Conservation (phyloP, 2,797 vertebrate species). For the Uromys caudimaculatus region DNA sequence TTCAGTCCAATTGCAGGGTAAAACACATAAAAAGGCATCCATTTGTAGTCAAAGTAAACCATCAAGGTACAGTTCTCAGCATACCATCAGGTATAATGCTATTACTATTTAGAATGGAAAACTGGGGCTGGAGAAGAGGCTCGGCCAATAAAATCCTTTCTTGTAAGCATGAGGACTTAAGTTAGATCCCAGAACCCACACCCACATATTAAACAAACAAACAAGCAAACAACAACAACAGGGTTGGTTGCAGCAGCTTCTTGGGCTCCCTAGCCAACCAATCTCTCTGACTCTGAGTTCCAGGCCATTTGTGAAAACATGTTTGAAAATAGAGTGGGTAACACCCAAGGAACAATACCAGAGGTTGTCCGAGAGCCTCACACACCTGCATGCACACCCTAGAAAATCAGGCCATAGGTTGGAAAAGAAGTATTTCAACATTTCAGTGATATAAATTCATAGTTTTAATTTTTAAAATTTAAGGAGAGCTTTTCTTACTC, state of each 20-base stretch:
- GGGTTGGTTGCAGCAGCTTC: not conserved
- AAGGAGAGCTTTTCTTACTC: slow-evolving; percentile 24
- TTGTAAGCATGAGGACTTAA: too few species aligned
- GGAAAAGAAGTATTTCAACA: not conserved
- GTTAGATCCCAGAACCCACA: not conserved
- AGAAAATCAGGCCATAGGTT: not conserved
- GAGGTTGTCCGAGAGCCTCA: not conserved
- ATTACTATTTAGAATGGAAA: slow-evolving; percentile 45
- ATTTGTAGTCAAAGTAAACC: slow-evolving; percentile 33
- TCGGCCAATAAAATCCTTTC: not conserved
- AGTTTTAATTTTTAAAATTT: slow-evolving; percentile 27
- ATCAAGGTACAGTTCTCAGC: slow-evolving; percentile 22
- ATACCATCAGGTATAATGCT: not conserved
- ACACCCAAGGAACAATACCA: not conserved
- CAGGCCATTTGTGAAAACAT: not conserved
- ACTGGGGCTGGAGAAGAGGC: not conserved
- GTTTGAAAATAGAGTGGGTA: not conserved
- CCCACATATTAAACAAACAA: not conserved
- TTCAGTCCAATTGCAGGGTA: slow-evolving; percentile 45
- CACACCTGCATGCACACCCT: not conserved
- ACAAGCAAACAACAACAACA: not conserved
- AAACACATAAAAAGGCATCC: not conserved
- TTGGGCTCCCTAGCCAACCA: too few species aligned
- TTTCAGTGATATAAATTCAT: not conserved
- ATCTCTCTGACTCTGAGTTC: not conserved